Base-by-base conservation (phyloP, 2,888 invertebrate species). In the Aelia acuminata region DNA sequence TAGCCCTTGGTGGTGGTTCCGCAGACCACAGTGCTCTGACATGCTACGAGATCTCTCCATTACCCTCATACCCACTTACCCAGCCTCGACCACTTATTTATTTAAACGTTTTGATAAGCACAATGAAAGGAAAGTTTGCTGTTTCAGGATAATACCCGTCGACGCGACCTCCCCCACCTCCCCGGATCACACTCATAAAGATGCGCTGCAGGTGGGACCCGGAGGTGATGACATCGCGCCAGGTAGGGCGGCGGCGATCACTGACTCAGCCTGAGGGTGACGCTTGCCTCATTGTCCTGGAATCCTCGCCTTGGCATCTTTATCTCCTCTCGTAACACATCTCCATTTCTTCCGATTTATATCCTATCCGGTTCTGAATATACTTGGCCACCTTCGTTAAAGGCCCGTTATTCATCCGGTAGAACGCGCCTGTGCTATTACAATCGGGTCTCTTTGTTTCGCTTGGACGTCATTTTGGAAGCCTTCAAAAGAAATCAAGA, bases 311-410 rank as follows among this genome's bases (percentile, higher is more conserved):
- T 43, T 39, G 80, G 80, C 80, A 80, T 22, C 43, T 80, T 75
- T 75, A 75, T 75, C 22, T 11, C 39, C 22, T 18, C 20, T 43
- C 43, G n/a, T 7, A 43, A 4, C 10, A 43, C 43, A 43, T 43
- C 31, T 43, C 13, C 11, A 43, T 80, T 3, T n/a, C 13, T 4
- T n/a, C 43, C 22, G 22, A 3, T 15, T 43, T 11, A 39, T 43
- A 80, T 35, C 7, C 31, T 8, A 70, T 70, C 63, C 8, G 18
- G 18, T 35, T 70, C 26, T 70, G n/a, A n/a, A n/a, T n/a, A n/a
- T n/a, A n/a, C n/a, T 47, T 80, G 43, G 80, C 20, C 20, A 80
- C 80, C 13, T 80, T 43, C 43, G 80, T 80, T 80, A 80, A 47
- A n/a, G 8, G 7, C 0, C 13, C 43, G n/a, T 80, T 43, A 70